Evolutionary conservation across 2,888 invertebrate species (phyloP).

Genomic region (Clitarchus hookeri): DNA sequence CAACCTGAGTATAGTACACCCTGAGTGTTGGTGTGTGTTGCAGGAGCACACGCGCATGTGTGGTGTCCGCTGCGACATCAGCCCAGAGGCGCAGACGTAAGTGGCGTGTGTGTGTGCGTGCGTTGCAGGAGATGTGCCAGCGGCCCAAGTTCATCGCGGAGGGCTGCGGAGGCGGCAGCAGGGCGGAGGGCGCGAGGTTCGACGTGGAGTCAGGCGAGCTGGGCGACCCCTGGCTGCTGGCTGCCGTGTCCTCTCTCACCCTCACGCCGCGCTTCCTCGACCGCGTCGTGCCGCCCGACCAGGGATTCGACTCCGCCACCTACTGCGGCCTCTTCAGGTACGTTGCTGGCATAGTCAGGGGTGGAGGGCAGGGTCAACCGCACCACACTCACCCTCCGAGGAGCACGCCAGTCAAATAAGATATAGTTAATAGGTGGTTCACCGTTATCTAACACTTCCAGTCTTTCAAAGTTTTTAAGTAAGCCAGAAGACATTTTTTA

Average conservation of each 20-base stretch:
- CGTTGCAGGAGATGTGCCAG: constrained; percentile 66
- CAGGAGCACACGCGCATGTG: too few relatives aligned
- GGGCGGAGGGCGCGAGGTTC: constrained; percentile 50
- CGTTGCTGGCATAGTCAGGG: constrained; percentile 27
- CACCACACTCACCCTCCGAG: too few relatives aligned
- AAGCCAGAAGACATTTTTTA: too few relatives aligned
- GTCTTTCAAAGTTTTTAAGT: too few relatives aligned
- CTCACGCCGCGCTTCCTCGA: constrained; percentile 69
- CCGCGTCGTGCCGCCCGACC: constrained; percentile 68
- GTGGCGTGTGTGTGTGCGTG: background rate
- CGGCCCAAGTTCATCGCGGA: constrained; percentile 62
- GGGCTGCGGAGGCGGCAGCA: constrained; percentile 30
- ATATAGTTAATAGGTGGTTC: too few relatives aligned
- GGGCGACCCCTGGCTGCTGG: constrained; percentile 64
- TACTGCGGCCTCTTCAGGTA: constrained; percentile 73
- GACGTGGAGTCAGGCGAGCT: constrained; percentile 63
- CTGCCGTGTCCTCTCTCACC: constrained; percentile 68
- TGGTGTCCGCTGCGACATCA: too few relatives aligned
- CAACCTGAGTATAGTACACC: too few relatives aligned
- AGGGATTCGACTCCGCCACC: constrained; percentile 62
- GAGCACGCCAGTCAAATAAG: too few relatives aligned
- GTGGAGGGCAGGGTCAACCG: too few relatives aligned
- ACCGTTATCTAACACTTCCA: too few relatives aligned
- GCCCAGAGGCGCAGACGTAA: too few relatives aligned
- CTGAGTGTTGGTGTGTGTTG: too few relatives aligned